Percentiles rank a stretch among this genome's conserved stretches.
phyloP scores from a whole-genome alignment of 2,113 vertebrate species.

The Ammodytes marinus region DNA sequence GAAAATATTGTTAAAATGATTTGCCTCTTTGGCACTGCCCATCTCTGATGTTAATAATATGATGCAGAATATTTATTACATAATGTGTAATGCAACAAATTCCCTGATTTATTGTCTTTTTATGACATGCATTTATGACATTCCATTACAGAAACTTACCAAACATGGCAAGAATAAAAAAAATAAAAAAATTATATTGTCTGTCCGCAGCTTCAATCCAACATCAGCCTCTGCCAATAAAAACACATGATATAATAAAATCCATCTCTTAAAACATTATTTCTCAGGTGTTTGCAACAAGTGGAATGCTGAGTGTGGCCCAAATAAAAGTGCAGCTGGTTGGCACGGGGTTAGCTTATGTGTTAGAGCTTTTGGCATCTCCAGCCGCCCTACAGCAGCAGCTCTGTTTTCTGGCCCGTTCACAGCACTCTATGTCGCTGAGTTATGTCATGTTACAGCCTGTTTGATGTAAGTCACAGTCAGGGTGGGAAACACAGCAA shows the following conservation, averaged over 20 bases:
- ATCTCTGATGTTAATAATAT: neutral
- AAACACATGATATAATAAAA: neutral
- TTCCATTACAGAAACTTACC: neutral
- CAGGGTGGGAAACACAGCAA: neutral
- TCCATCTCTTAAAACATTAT: too few species aligned
- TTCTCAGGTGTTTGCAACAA: neutral
- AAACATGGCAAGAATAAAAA: neutral
- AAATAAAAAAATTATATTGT: neutral
- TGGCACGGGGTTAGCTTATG: neutral
- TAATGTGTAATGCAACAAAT: neutral
- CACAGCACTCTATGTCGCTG: neutral
- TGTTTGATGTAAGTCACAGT: neutral
- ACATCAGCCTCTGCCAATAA: neutral
- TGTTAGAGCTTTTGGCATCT: neutral
- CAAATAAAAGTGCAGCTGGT: neutral
- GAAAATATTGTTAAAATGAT: neutral
- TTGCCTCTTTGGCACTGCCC: neutral
- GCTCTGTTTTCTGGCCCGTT: neutral
- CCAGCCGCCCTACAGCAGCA: neutral
- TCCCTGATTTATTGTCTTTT: neutral
- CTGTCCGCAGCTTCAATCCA: neutral
- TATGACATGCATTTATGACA: neutral
- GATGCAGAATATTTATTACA: neutral
- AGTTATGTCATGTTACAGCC: neutral
- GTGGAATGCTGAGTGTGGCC: neutral